phyloP scores from a whole-genome alignment of 2,797 vertebrate genomes.

The Picus viridis region DNA sequence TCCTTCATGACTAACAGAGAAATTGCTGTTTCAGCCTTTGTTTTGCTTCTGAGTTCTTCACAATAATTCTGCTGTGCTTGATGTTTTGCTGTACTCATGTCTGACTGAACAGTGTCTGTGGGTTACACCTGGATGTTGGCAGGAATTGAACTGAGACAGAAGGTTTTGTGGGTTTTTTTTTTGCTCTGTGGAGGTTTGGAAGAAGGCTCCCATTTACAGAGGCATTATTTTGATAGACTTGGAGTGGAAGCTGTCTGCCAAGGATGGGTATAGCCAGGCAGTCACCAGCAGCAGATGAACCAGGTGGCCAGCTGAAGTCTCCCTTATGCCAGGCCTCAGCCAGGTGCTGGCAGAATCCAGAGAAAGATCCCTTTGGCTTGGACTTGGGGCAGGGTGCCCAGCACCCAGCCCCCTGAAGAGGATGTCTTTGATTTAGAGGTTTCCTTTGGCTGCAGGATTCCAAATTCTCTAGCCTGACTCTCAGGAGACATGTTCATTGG shows the following conservation, averaged over 20 bases:
- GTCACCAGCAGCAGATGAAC: neutral
- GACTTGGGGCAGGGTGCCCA: neutral
- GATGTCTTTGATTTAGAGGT: neutral
- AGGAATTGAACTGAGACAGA: neutral
- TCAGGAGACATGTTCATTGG: accelerated
- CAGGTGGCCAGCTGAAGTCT: neutral
- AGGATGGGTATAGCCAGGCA: neutral
- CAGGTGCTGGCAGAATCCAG: neutral
- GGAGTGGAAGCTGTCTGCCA: neutral
- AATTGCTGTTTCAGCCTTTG: neutral
- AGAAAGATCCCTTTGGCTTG: accelerated
- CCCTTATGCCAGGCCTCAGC: neutral
- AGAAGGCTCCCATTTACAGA: accelerated
- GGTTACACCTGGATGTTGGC: neutral
- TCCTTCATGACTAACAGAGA: neutral
- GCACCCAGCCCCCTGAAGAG: no score
- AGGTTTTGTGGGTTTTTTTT: neutral
- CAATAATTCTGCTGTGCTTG: neutral
- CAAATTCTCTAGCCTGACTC: neutral
- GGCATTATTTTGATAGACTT: neutral
- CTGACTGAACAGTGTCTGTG: neutral
- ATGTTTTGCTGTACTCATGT: neutral
- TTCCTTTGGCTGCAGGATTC: neutral
- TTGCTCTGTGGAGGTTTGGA: neutral
- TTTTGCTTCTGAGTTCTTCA: neutral